Conservation (phyloP, 2,888 invertebrate genomes). For the Aelia acuminata region DNA sequence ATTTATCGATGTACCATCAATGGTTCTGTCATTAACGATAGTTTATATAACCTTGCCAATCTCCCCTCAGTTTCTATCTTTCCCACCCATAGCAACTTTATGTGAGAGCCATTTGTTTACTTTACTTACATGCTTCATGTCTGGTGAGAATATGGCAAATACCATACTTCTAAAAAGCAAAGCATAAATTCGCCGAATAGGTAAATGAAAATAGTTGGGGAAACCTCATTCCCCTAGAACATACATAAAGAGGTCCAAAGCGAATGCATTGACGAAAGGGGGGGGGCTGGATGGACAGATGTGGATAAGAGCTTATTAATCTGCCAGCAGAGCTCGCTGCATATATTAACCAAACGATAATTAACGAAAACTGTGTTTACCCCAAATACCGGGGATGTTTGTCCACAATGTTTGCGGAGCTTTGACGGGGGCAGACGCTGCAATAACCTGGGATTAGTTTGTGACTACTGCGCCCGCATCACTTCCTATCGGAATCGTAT, state of each 20-base stretch:
- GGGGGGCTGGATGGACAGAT: not conserved
- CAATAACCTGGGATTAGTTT: constrained; percentile 16
- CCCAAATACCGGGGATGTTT: constrained; percentile 1
- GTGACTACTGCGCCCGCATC: not conserved
- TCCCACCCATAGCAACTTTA: too few species aligned
- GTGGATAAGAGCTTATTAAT: not conserved
- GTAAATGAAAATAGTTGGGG: too few species aligned
- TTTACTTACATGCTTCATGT: too few species aligned
- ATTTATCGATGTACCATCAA: too few species aligned
- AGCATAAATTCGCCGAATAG: too few species aligned
- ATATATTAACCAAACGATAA: constrained; percentile 35
- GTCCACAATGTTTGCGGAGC: not conserved
- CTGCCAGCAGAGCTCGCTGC: not conserved
- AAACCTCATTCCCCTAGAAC: not conserved
- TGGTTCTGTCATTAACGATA: too few species aligned
- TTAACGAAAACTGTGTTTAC: constrained; percentile 15
- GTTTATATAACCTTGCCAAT: too few species aligned
- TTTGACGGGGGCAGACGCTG: not conserved
- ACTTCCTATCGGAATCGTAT: too few species aligned
- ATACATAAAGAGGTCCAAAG: not conserved
- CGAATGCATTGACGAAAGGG: not conserved
- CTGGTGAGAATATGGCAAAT: too few species aligned
- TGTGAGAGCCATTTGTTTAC: too few species aligned
- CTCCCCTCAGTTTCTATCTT: too few species aligned
- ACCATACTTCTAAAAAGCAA: too few species aligned